These are phyloP conservation scores for Monodelphis domestica DNA, from an alignment of 2,797 vertebrate species.

Conservation along the genomic window DNA sequence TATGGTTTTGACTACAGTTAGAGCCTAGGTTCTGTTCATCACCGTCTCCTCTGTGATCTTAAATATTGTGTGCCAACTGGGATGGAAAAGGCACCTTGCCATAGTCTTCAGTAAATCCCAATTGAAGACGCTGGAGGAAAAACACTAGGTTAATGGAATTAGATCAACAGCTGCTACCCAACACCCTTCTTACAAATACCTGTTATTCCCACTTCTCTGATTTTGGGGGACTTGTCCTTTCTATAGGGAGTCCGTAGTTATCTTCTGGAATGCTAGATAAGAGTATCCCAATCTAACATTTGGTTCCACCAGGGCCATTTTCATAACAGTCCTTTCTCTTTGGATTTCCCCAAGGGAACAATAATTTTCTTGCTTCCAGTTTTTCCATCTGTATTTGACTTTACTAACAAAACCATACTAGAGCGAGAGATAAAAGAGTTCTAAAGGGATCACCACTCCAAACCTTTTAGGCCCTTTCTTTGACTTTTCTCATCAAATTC, in stretches of 20 bases:
- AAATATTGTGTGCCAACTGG: not conserved
- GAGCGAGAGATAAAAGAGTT: slow-evolving; percentile 5
- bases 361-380: not conserved
- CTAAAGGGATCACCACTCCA: not conserved
- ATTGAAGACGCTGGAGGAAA: slow-evolving; percentile 54
- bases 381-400: slow-evolving; percentile 61
- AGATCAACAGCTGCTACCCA: slow-evolving; percentile 54
- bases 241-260: not conserved
- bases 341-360: not conserved
- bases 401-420: not conserved
- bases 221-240: not conserved
- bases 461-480: not conserved
- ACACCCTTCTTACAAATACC: slow-evolving; percentile 55
- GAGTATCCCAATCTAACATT: slow-evolving; percentile 4
- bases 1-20: rapidly evolving
- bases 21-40: slow-evolving; percentile 17
- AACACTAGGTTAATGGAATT: slow-evolving; percentile 56
- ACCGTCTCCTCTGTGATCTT: not conserved
- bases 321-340: not conserved
- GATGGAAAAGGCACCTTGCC: slow-evolving; percentile 45
- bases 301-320: not conserved
- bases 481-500: not conserved
- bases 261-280: slow-evolving; percentile 5
- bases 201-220: not conserved
- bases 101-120: slow-evolving; percentile 28